Evolutionary conservation across 1,140 invertebrate species (phyloP), one percentile per base, ranked within the genome.

Genomic region (Drosophila sproati): DNA sequence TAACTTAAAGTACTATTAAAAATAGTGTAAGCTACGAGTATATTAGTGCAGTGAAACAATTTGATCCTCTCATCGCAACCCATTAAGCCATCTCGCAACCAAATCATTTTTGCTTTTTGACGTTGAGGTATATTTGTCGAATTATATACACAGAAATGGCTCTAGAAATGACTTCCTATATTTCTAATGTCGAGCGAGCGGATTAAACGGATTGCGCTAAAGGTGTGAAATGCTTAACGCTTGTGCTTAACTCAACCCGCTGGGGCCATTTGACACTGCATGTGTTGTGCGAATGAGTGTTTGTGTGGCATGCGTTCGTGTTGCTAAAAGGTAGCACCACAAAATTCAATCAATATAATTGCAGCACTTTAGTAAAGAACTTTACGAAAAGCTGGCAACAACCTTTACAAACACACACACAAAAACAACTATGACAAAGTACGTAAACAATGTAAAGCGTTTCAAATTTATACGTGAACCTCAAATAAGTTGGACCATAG

Each of bases 331-430:
- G 67, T 55, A 41, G 48, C 41, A 77, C 56, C 68, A 57, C 83
- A 87, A 82, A 87, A 87, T 87, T 82, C 82, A 87, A 87, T 87
- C 82, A 87, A 87, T 88, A 87, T 88, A 82, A 88, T 88, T 88
- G 83, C 83, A 77, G 88, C 83, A 88, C 83, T 88, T 88, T 88
- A 80, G 80, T 71, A 66, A 68, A 77, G 76, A 74, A 88, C 77
- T 74, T 79, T 51, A 48, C 34, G 51, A 57, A 62, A 75, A 68
- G 56, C 45, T 41, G 29, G 45, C 48, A 56, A 20, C 56, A 61
- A 64, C 39, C 20, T 28, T 43, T 20, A 56, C 43, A 32, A 37
- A 45, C 5, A 20, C 28, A 64, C 10, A 34, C 20, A 12, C 51
- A 51, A 41, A 52, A 10, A 64, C 20, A 56, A 88, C 76, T 82